A percentile compares a stretch with the other conserved stretches of the same genome.
Conservation (phyloP, 2,113 vertebrate genomes). For the Crotalus helleri region DNA sequence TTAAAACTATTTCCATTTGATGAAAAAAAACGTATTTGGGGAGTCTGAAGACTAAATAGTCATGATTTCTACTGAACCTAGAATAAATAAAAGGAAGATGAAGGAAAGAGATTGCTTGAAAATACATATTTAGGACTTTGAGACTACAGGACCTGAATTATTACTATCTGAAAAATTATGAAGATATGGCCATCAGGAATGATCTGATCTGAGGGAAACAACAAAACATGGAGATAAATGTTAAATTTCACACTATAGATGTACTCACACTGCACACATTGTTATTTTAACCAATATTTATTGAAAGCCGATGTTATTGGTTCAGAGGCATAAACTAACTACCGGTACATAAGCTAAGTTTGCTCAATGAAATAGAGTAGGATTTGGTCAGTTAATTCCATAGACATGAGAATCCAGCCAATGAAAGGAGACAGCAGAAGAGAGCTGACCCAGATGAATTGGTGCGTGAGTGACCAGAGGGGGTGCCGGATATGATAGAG, state of each 20-base stretch:
- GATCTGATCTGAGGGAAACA: background rate
- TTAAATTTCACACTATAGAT: no score
- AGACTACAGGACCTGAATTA: background rate
- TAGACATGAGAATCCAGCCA: background rate
- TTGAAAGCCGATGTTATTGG: no score
- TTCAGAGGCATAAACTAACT: no score
- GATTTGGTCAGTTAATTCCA: background rate
- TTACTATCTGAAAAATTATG: background rate
- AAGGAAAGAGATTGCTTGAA: background rate
- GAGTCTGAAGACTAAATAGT: background rate
- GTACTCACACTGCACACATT: no score
- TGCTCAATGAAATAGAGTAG: no score
- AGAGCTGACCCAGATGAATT: background rate
- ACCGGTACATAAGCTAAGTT: no score
- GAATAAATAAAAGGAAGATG: background rate
- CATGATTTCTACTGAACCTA: background rate
- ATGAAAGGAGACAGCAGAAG: background rate
- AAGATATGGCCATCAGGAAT: background rate
- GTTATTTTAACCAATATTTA: no score
- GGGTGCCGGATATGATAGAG: background rate
- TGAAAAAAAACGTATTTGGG: background rate
- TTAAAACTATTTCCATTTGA: no score
- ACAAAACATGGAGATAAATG: no score
- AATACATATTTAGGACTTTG: background rate
- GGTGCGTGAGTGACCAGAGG: background rate